Conservation (phyloP, 2,797 vertebrate species). For the Potorous gilbertii region DNA sequence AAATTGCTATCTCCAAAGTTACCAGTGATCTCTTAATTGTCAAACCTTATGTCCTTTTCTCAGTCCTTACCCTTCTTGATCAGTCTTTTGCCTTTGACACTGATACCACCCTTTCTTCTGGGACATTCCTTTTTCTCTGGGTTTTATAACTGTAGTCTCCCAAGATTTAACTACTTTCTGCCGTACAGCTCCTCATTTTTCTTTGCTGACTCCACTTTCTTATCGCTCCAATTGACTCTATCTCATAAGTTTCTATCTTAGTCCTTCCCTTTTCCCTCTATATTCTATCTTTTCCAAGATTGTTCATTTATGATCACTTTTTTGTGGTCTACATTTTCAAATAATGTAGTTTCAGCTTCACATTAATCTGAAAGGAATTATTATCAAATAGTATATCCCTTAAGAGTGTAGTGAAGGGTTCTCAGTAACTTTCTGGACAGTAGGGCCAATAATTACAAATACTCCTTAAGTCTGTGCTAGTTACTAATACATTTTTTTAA, state of each 20-base stretch:
- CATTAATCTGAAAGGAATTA: conserved; percentile 79
- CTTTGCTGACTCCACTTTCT: background rate
- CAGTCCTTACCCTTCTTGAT: background rate
- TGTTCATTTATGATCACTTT: conserved; percentile 73
- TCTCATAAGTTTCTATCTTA: background rate
- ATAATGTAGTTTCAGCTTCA: conserved; percentile 77
- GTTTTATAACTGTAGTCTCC: background rate
- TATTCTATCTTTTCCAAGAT: conserved; percentile 29
- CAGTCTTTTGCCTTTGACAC: background rate
- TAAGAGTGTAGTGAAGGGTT: conserved; percentile 81
- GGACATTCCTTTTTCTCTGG: background rate
- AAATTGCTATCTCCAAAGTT: background rate
- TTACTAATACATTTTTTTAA: conserved; percentile 82
- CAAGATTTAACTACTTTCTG: background rate
- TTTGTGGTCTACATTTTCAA: conserved; percentile 76
- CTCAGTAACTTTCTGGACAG: conserved; percentile 84
- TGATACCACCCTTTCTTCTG: background rate
- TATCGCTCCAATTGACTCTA: background rate
- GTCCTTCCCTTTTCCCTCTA: conserved; percentile 48
- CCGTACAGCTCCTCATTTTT: background rate
- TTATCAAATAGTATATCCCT: conserved; percentile 80
- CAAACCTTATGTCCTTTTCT: background rate
- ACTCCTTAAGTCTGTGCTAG: conserved; percentile 75
- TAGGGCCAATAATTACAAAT: conserved; percentile 82
- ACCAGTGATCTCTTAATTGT: background rate